These are phyloP conservation scores for Halocynthia roretzi DNA, from an alignment of 23 tunicate genomes.

Conservation along the genomic window DNA sequence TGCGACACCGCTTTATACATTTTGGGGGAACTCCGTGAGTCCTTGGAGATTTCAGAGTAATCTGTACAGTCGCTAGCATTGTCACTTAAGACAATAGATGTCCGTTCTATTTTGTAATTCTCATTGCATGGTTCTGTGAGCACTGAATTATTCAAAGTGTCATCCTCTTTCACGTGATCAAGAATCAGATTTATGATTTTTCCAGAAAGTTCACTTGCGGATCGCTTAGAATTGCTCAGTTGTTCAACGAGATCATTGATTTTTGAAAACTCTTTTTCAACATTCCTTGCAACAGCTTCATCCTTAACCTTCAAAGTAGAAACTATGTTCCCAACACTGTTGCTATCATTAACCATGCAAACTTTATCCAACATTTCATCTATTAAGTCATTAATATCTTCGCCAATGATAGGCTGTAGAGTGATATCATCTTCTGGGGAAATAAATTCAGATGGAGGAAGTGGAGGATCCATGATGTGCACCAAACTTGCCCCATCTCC, in stretches of 20 bases:
- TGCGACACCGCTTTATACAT: slow-evolving; percentile 31
- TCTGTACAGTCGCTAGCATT: too few species aligned
- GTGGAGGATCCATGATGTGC: neutral
- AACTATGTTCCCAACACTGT: neutral
- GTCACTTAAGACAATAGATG: too few species aligned
- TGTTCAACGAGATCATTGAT: slow-evolving; percentile 4
- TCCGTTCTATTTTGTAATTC: too few species aligned
- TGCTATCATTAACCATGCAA: neutral
- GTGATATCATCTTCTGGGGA: neutral
- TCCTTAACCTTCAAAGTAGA: neutral
- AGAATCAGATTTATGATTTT: neutral
- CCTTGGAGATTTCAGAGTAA: neutral
- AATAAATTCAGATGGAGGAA: neutral
- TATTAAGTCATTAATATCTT: neutral
- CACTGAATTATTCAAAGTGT: neutral
- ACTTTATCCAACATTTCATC: slow-evolving; percentile 4
- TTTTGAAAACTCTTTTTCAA: neutral
- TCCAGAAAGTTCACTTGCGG: slow-evolving; percentile 7
- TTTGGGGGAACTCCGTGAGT: slow-evolving; percentile 5
- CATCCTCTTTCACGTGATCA: neutral
- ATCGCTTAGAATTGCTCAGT: neutral
- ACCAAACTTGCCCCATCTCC: slow-evolving; percentile 12
- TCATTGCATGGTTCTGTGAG: too few species aligned
- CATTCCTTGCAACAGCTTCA: neutral
- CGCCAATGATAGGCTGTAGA: neutral